Base-by-base conservation (phyloP, 2,797 vertebrate species). In the Hybognathus amarus region DNA sequence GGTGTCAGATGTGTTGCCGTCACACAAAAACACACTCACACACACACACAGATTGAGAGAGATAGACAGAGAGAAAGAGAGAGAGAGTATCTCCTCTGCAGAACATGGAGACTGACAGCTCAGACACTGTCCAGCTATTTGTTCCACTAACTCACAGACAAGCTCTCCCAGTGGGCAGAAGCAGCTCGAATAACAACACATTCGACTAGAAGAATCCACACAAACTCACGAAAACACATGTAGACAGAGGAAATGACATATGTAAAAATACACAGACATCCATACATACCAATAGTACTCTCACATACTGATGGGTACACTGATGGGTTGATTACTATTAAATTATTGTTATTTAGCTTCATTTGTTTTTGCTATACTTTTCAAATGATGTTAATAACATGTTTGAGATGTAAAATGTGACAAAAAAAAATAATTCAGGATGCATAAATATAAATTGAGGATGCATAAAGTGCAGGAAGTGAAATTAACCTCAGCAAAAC, bases 71-170 rank as follows among this genome's bases (percentile, higher is more conserved):
- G 47, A 79, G 83, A 67, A 2, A 40, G 68, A 70, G 40, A 7
- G 40, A 47, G 68, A 47, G n/a, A 27, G 18, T 22, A 33, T 40
- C 47, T 74, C n/a, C 40, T 66, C 45, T 75, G 38, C 61, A 63
- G 36, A 59, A 77, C 56, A 82, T 66, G 59, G 45, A 74, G 81
- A 63, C 75, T 77, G 77, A 86, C 85, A 86, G 76, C 59, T 86
- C 73, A 77, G 77, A 83, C 79, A 80, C 74, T 75, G 42, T 67
- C 33, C 61, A 80, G 85, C 70, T 74, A 83, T 86, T 85, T 87
- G 81, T 87, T 80, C 82, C 42, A 73, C 83, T 83, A 70, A 80
- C 81, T 85, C 61, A 4, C 76, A 73, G 61, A 52, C 66, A 80
- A 66, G 33, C 42, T 61, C 36, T 66, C 75, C 70, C 77, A 76